Base-by-base conservation (phyloP, 2,888 invertebrate species). In the Spicauda simplicius region DNA sequence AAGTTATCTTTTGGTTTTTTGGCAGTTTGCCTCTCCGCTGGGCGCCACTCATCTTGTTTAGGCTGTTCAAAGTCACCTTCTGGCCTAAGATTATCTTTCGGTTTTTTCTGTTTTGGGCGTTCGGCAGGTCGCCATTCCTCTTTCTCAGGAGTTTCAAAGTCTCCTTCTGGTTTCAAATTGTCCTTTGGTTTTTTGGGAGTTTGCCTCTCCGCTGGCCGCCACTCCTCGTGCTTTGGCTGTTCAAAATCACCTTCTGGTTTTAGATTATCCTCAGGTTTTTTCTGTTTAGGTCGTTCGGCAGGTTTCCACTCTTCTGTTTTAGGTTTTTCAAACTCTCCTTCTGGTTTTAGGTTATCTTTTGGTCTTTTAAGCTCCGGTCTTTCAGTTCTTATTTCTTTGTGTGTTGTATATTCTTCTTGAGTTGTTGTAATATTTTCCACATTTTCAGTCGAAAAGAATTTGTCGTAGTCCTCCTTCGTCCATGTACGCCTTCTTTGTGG, bases 381-480 rank as follows among this genome's bases (percentile, higher is more conserved):
- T 74, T 94, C 94, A 58, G 86, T 74, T 68, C 87, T 90, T 11
- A 87, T 94, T 72, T 94, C 91, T 80, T 95, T 94, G 72, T 94
- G 95, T n/a, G 87, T 93, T 79, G 90, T 94, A 76, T 94, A 96
- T 71, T 95, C 94, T 72, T 96, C 95, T 79, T 95, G 95, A n/a
- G 94, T 93, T 11, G 96, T 96, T 0, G 96, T 96, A 68, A 93
- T 87, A 68, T 91, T 91, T 78, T 94, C 93, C 61, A 91, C 84
- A 63, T 93, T 88, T 73, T 94, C 91, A 2, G 94, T 95, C 0
- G 95, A 94, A 77, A 95, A 95, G 73, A 96, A 95, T 79, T 95
- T 96, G 72, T 96, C 95, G 19, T 95, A 94, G 76, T 96, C 96
- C 83, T 96, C 96, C 78, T 96, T 96, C 0, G 95, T 96, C 95